phyloP scores from a whole-genome alignment of 2,113 vertebrate species.

The Clarias magur region DNA sequence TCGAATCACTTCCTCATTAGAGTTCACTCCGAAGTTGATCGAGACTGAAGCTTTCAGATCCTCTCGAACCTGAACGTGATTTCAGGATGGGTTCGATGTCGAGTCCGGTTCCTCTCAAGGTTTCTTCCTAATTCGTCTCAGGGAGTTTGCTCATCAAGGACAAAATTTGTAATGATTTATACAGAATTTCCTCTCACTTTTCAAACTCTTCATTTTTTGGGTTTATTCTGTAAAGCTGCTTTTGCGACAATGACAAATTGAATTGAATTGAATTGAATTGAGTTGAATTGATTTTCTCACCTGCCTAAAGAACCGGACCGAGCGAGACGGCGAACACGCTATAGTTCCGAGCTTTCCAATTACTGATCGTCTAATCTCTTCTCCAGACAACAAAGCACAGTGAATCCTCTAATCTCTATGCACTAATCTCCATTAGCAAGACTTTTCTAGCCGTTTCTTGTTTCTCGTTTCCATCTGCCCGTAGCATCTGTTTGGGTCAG shows the following conservation, averaged over 20 bases:
- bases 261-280: too few relatives aligned
- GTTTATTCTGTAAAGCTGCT: too few relatives aligned
- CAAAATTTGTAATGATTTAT: too few relatives aligned
- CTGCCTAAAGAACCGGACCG: background rate
- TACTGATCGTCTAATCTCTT: background rate
- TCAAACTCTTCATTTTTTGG: too few relatives aligned
- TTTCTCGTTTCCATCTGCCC: slow-evolving; percentile 35
- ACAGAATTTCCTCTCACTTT: too few relatives aligned
- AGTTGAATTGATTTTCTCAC: background rate
- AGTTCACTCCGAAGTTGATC: background rate
- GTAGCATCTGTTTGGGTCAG: slow-evolving; percentile 38
- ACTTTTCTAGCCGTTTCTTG: slow-evolving; percentile 4
- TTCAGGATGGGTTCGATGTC: too few relatives aligned
- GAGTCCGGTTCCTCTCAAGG: too few relatives aligned
- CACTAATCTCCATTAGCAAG: slow-evolving; percentile 20
- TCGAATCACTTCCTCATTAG: background rate
- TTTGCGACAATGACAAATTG: too few relatives aligned
- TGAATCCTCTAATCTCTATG: slow-evolving; percentile 13
- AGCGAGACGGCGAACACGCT: background rate
- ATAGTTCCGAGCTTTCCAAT: background rate
- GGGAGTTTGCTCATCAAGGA: too few relatives aligned
- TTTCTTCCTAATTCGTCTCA: too few relatives aligned
- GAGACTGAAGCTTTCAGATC: background rate
- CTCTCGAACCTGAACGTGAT: background rate
- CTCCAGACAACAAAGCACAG: background rate